Evolutionary conservation across 2,113 vertebrate species (phyloP).

Genomic region (Engraulis encrasicolus): DNA sequence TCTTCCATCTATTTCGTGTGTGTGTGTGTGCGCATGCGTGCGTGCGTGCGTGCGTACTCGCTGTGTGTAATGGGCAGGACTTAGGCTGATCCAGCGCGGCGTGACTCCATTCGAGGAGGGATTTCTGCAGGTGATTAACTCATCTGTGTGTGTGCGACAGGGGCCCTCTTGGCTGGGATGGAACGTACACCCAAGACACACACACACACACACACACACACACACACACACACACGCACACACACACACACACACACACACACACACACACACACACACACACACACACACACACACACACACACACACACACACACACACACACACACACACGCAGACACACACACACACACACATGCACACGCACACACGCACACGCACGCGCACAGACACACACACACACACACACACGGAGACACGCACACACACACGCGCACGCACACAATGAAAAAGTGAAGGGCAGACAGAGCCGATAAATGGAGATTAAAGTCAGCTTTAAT

Average conservation of each 20-base stretch:
- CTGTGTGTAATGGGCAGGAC: constrained; percentile 43
- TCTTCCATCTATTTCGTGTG: constrained; percentile 49
- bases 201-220: too few species aligned
- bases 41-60: too few species aligned
- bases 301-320: too few species aligned
- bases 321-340: too few species aligned
- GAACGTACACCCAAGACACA: too few species aligned
- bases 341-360: too few species aligned
- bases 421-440: not conserved
- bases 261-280: too few species aligned
- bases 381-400: not conserved
- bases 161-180: not conserved
- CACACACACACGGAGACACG: not conserved
- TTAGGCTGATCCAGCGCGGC: constrained; percentile 44
- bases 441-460: not conserved
- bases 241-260: not conserved
- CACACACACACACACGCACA: too few species aligned
- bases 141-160: not conserved
- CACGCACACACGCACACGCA: too few species aligned
- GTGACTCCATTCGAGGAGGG: not conserved
- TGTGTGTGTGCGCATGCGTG: constrained; percentile 45
- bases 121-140: constrained; percentile 1
- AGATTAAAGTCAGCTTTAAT: not conserved
- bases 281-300: too few species aligned
- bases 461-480: not conserved